Evolutionary conservation across 2,888 invertebrate genomes (phyloP).

Genomic region (Dasypogon diadema): DNA sequence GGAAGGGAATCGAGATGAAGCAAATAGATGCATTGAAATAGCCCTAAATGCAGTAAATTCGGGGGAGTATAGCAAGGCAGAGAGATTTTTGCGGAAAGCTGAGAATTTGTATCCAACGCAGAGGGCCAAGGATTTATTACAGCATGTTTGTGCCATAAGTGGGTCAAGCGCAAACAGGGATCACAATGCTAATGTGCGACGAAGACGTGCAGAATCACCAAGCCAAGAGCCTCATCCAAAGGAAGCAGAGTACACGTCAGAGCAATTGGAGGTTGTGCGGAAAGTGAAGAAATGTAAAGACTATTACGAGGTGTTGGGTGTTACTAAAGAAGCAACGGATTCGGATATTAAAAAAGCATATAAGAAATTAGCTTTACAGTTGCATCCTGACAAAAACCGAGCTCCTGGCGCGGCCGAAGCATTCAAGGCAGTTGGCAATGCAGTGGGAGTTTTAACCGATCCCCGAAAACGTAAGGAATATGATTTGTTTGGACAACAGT

Average conservation of each 20-base stretch:
- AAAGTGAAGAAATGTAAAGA: slow-evolving; percentile 75
- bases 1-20: slow-evolving; percentile 80
- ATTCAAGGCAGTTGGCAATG: slow-evolving; percentile 86
- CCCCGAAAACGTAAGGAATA: slow-evolving; percentile 80
- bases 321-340: slow-evolving; percentile 76
- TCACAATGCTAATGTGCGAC: background rate
- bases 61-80: slow-evolving; percentile 75
- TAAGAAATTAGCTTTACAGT: slow-evolving; percentile 80
- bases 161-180: slow-evolving; percentile 52
- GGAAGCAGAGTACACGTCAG: slow-evolving; percentile 75
- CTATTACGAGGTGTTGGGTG: slow-evolving; percentile 82
- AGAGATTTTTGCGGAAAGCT: slow-evolving; percentile 76
- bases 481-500: slow-evolving; percentile 74
- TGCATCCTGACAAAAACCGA: slow-evolving; percentile 88
- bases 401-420: slow-evolving; percentile 85
- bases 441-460: slow-evolving; percentile 82
- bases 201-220: background rate
- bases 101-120: slow-evolving; percentile 75
- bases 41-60: slow-evolving; percentile 73
- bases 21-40: slow-evolving; percentile 75
- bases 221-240: background rate
- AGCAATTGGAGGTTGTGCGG: slow-evolving; percentile 80
- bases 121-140: slow-evolving; percentile 72
- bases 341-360: slow-evolving; percentile 79
- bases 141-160: slow-evolving; percentile 58